These are phyloP conservation scores for Mystacides longicornis DNA, from an alignment of 2,888 invertebrate genomes.

Conservation along the genomic window DNA sequence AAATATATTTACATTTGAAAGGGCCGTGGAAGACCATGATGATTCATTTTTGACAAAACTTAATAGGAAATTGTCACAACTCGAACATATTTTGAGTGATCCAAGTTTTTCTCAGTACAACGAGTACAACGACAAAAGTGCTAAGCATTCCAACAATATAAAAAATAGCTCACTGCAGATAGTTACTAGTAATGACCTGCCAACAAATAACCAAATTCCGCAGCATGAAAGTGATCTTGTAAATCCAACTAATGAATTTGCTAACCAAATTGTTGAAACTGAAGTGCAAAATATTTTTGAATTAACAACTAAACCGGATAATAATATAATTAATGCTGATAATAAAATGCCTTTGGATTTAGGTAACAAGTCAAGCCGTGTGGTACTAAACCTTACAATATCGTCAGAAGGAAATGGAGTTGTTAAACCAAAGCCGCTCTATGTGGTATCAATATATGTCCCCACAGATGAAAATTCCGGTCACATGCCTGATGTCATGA, in stretches of 20 bases:
- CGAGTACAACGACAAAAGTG: too few species aligned
- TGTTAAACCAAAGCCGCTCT: slow-evolving; percentile 55
- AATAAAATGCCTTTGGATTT: slow-evolving; percentile 12
- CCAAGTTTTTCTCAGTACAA: too few species aligned
- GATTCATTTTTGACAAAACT: too few species aligned
- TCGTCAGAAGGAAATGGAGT: slow-evolving; percentile 54
- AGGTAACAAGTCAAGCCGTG: slow-evolving; percentile 49
- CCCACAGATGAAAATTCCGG: slow-evolving; percentile 54
- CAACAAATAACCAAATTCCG: slow-evolving; percentile 23
- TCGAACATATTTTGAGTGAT: too few species aligned
- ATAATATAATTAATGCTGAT: slow-evolving; percentile 5
- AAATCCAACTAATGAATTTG: background rate
- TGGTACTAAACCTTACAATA: slow-evolving; percentile 77
- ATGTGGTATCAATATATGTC: slow-evolving; percentile 73
- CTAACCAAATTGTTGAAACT: background rate
- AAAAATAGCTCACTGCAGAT: too few species aligned
- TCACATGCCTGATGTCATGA: slow-evolving; percentile 49
- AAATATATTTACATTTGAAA: slow-evolving; percentile 15
- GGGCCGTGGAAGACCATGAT: slow-evolving; percentile 5
- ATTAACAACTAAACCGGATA: slow-evolving; percentile 26
- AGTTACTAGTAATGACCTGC: slow-evolving; percentile 26
- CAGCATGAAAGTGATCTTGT: background rate
- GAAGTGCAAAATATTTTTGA: slow-evolving; percentile 26
- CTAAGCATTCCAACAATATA: too few species aligned
- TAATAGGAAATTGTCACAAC: too few species aligned